Percentiles rank a stretch among this genome's conserved stretches.
phyloP scores from a whole-genome alignment of 2,113 vertebrate genomes.

The Protomyctophum bolini region DNA sequence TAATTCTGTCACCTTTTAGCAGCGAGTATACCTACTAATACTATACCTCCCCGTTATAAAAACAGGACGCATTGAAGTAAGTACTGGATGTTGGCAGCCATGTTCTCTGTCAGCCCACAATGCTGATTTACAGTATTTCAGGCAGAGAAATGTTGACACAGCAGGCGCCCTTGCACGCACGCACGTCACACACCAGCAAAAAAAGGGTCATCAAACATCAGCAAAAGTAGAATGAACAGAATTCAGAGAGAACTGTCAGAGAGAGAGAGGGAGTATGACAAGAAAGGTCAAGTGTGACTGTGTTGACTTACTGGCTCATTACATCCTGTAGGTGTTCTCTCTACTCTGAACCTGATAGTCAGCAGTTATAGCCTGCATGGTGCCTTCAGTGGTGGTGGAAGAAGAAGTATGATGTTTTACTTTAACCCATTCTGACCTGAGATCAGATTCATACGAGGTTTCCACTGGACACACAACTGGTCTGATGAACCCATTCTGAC shows the following conservation, averaged over 20 bases:
- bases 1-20: slow-evolving; percentile 62
- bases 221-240: not conserved
- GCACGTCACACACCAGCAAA: not conserved
- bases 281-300: slow-evolving; percentile 16
- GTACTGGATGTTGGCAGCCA: slow-evolving; percentile 20
- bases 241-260: not conserved
- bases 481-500: too few species aligned
- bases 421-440: too few species aligned
- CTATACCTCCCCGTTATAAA: slow-evolving; percentile 51
- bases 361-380: slow-evolving; percentile 22
- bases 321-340: slow-evolving; percentile 28
- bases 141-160: slow-evolving; percentile 34
- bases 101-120: slow-evolving; percentile 27
- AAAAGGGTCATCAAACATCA: too few species aligned
- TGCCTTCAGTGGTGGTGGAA: not conserved
- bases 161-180: slow-evolving; percentile 34
- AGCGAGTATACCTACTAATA: too few species aligned
- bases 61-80: slow-evolving; percentile 28
- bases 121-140: slow-evolving; percentile 48
- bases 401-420: too few species aligned
- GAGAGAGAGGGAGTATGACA: slow-evolving; percentile 4
- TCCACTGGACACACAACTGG: too few species aligned
- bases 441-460: too few species aligned
- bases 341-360: slow-evolving; percentile 33
- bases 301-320: slow-evolving; percentile 33